Evolutionary conservation across 64 coral and sea anemone genomes (phyloP), one percentile per base, ranked within the genome.

Genomic region (Acropora tenuis): DNA sequence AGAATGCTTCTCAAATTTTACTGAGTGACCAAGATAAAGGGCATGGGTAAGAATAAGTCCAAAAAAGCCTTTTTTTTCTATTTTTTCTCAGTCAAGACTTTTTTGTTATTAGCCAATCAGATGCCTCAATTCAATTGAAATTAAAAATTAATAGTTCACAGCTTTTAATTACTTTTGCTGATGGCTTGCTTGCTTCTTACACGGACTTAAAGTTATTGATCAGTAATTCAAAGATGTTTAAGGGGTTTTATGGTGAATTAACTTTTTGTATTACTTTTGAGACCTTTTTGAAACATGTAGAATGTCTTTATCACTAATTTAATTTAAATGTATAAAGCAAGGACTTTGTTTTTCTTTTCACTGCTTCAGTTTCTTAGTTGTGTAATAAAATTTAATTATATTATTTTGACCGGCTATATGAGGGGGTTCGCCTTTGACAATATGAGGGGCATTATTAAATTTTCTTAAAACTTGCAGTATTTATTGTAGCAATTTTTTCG

Each of bases 341-440:
- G 68, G 68, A 71, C 68, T 71, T 71, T 71, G 68, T 71, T 40
- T 71, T 71, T 71, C 68, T 71, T 71, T 71, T 71, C 68, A 71
- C 68, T 71, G 68, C 68, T 71, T 71, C 68, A 71, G 68, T 71
- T 71, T 71, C 68, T 71, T 71, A 17, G 68, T 17, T 71, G 68
- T 71, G 68, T 71, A 71, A n/a, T 17, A n/a, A n/a, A n/a, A n/a
- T n/a, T n/a, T n/a, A 71, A 71, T 71, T 71, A 71, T 71, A 71
- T 71, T 71, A 71, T 71, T 71, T 17, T 71, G 68, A 71, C 68
- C 18, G 68, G 68, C 68, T 71, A 71, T 71, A 71, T 71, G 68
- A 71, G 67, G 68, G 5, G 68, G 4, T 71, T 71, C 68, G 10
- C 68, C 68, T 71, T 71, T 71, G 68, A 71, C 68, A 71, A 71